Evolutionary conservation across 2,888 invertebrate genomes (phyloP), one percentile per base, ranked within the genome.

Genomic region (Drosophila imparisetae): DNA sequence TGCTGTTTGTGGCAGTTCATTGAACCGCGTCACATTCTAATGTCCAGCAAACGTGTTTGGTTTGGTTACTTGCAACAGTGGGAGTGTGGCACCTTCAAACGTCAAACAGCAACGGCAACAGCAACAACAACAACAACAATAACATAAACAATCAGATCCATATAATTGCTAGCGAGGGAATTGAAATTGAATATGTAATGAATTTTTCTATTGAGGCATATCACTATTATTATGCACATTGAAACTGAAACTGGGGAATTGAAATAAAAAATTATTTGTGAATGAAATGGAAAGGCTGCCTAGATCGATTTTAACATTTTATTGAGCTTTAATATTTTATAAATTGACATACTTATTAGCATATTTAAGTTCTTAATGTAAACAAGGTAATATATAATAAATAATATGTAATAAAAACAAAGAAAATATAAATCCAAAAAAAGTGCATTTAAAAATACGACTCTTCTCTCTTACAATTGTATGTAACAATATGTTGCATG

Each of bases 21-120:
- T 85, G 85, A 86, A 86, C 78, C 79, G 54, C 58, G 67, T 69
- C 67, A 65, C 75, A 86, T 88, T 85, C 85, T 85, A 85, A 85
- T 85, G 79, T 76, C 77, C 73, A 77, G 77, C 78, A 87, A 85
- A 85, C 88, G 86, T 88, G 85, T 85, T 85, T 85, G 77, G 85
- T 85, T 85, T 85, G 77, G 71, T 80, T 68, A 72, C 87, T 85
- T 70, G 61, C 69, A 72, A 58, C 71, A 66, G 72, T 78, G 80
- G 62, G 74, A 53, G 66, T 45, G 65, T 53, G 50, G 36, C 38
- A 30, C 48, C 49, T 62, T 24, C 65, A 59, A 60, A 59, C 62
- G 53, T 29, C 53, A 63, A 48, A 50, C 63, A 45, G 10, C 32
- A 36, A 54, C 52, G 55, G 5, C 60, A 53, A 38, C 32, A 30